Evolutionary conservation across 2,797 vertebrate genomes (phyloP).

Genomic region (Chrysocyon brachyurus): DNA sequence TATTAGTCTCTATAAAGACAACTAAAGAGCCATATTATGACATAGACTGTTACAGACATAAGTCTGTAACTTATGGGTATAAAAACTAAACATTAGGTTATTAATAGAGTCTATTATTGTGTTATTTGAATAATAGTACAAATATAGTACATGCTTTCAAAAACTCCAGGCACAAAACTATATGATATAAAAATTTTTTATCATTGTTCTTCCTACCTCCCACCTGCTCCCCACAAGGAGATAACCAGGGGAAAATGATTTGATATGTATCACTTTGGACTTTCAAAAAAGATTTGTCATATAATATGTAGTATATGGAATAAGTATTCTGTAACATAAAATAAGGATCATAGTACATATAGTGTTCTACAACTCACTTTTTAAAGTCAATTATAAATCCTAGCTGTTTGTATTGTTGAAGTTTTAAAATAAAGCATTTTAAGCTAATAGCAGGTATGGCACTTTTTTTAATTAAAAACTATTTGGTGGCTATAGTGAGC

Average conservation of each 20-base stretch:
- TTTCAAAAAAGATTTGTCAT: neutral
- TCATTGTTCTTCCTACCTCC: neutral
- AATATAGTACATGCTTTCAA: neutral
- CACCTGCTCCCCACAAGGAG: neutral
- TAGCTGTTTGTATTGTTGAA: neutral
- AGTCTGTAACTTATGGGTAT: neutral
- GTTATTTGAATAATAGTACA: neutral
- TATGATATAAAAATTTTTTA: neutral
- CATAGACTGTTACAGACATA: neutral
- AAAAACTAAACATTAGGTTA: neutral
- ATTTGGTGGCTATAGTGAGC: neutral
- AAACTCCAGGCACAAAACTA: neutral
- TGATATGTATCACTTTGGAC: neutral
- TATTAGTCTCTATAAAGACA: neutral
- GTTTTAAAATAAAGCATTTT: slow-evolving; percentile 21
- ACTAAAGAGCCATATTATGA: neutral
- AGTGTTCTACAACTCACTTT: neutral
- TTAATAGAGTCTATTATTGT: neutral
- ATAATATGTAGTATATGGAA: neutral
- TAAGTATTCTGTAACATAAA: neutral
- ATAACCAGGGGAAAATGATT: neutral
- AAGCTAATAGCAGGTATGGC: neutral
- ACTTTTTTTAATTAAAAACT: neutral
- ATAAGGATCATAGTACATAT: neutral
- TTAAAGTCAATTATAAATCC: neutral